Evolutionary conservation across 2,113 vertebrate genomes (phyloP).

Genomic region (Oryzias woworae): DNA sequence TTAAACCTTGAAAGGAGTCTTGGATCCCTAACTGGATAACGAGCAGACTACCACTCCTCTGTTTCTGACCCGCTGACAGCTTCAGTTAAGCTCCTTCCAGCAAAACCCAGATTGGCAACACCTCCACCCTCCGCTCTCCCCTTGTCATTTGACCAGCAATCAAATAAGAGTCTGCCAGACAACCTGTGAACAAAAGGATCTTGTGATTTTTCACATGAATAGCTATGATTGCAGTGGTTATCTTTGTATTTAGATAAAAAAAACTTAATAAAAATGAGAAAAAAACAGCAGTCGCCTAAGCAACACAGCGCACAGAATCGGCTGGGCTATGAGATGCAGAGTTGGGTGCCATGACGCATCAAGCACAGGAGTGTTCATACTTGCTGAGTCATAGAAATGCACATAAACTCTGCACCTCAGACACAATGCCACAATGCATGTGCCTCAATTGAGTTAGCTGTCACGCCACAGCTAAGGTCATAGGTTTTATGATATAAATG

Average conservation of each 20-base stretch:
- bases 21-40: constrained; percentile 42
- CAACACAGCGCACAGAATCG: constrained; percentile 21
- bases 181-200: constrained; percentile 23
- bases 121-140: not conserved
- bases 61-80: constrained; percentile 54
- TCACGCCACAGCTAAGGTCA: not conserved
- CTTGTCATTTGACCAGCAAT: constrained; percentile 42
- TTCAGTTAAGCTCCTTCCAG: constrained; percentile 45
- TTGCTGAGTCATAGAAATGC: constrained; percentile 1
- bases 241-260: not conserved
- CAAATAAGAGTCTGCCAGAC: constrained; percentile 32
- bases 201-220: constrained; percentile 46
- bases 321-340: not conserved
- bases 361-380: not conserved
- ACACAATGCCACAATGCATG: constrained; percentile 12
- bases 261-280: not conserved
- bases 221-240: constrained; percentile 20
- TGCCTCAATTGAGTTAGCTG: constrained; percentile 18
- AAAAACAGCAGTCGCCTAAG: constrained; percentile 14
- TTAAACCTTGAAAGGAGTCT: constrained; percentile 27
- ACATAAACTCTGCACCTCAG: not conserved
- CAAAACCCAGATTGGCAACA: constrained; percentile 1
- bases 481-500: constrained; percentile 1
- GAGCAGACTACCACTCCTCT: constrained; percentile 42
- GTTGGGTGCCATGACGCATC: not conserved